A percentile compares a stretch with the other conserved stretches of the same genome.
Evolutionary conservation across 2,113 vertebrate genomes (phyloP).

Genomic region (Anthoscopus minutus): DNA sequence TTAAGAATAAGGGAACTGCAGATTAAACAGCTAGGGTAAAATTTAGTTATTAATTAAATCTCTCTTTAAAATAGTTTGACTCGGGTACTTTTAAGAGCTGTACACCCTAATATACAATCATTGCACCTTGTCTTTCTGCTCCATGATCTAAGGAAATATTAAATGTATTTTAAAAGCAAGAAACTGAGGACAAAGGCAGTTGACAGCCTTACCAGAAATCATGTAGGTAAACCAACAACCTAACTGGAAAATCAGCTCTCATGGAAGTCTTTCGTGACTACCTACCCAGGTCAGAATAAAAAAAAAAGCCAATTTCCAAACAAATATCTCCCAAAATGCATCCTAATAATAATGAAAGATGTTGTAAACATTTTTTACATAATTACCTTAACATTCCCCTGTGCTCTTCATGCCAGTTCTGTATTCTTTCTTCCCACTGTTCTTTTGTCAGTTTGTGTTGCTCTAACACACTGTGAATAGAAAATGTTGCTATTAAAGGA

Average conservation of each 20-base stretch:
- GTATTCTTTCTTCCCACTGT: slow-evolving; percentile 98
- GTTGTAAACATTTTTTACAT: neutral
- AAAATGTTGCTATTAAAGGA: neutral
- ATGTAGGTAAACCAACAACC: neutral
- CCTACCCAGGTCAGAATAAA: neutral
- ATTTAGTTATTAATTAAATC: neutral
- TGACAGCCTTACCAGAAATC: neutral
- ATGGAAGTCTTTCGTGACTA: neutral
- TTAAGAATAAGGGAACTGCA: neutral
- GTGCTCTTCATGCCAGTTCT: slow-evolving; percentile 97
- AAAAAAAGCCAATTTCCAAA: neutral
- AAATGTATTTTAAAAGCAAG: neutral
- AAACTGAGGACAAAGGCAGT: neutral
- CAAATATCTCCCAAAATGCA: neutral
- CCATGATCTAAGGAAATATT: neutral
- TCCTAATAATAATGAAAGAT: neutral
- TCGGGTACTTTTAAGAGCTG: neutral
- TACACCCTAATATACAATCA: neutral
- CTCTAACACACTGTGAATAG: slow-evolving; percentile 85
- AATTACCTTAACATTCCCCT: slow-evolving; percentile 90
- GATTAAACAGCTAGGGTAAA: neutral
- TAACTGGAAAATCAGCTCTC: neutral
- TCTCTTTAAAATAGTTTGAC: neutral
- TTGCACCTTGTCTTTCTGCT: neutral
- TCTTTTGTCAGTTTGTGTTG: slow-evolving; percentile 98